These are phyloP conservation scores for Drosophila bunnanda DNA, from an alignment of 2,888 invertebrate species.

Conservation along the genomic window DNA sequence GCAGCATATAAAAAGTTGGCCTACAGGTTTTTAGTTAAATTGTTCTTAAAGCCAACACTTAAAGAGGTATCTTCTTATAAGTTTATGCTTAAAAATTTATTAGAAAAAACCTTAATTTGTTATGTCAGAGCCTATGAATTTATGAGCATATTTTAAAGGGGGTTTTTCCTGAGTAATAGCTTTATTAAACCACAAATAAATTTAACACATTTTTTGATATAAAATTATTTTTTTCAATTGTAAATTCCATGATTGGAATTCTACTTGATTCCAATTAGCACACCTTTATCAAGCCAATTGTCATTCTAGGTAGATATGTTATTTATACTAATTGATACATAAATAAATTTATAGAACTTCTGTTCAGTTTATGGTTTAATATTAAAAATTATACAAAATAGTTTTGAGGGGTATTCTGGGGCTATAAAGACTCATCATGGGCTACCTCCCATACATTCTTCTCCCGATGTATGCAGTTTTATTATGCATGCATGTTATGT, in stretches of 20 bases:
- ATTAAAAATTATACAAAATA: background rate
- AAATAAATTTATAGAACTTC: background rate
- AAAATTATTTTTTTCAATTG: too few species aligned
- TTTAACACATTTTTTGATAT: background rate
- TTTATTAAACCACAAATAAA: background rate
- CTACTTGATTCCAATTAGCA: background rate
- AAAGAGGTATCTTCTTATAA: too few species aligned
- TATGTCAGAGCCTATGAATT: background rate
- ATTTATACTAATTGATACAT: background rate
- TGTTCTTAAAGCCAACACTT: background rate
- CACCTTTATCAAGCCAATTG: too few species aligned
- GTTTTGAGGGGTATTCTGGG: background rate
- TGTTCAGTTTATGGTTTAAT: background rate
- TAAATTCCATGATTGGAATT: background rate
- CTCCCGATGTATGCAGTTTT: slow-evolving; percentile 64
- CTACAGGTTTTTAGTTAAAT: background rate
- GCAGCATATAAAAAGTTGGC: background rate
- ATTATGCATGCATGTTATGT: slow-evolving; percentile 60
- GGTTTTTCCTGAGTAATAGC: background rate
- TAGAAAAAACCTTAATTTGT: background rate
- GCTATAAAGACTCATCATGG: background rate
- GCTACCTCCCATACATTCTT: too few species aligned
- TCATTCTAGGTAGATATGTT: background rate
- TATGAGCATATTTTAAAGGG: background rate
- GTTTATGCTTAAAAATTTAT: background rate